Percentiles rank a stretch among this genome's conserved stretches.
These are phyloP conservation scores for Aradus depressus DNA, from an alignment of 2,888 invertebrate genomes.

Conservation along the genomic window DNA sequence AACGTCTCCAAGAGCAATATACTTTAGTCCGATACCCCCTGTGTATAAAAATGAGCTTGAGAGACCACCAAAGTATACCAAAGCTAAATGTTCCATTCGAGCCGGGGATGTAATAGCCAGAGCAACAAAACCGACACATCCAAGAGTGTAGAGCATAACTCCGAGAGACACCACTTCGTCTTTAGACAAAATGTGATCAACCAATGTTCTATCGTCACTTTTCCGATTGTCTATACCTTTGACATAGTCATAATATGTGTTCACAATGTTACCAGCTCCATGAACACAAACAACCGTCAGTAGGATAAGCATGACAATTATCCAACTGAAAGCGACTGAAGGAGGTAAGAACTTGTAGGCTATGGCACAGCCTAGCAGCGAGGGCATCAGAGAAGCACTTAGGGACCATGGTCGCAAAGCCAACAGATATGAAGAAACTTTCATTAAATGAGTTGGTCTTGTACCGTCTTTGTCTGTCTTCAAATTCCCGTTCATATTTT, in stretches of 20 bases:
- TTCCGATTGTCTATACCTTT: slow-evolving; percentile 88
- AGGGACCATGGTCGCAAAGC: slow-evolving; percentile 90
- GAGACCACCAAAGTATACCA: slow-evolving; percentile 89
- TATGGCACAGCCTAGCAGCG: slow-evolving; percentile 75
- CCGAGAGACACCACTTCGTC: slow-evolving; percentile 80
- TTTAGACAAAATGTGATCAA: slow-evolving; percentile 78
- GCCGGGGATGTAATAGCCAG: slow-evolving; percentile 73
- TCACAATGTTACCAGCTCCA: slow-evolving; percentile 92
- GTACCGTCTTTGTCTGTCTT: slow-evolving; percentile 7
- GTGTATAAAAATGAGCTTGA: slow-evolving; percentile 95
- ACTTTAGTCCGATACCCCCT: slow-evolving; percentile 89
- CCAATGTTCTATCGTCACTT: slow-evolving; percentile 86
- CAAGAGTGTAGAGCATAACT: slow-evolving; percentile 74
- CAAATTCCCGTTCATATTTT: slow-evolving; percentile 20
- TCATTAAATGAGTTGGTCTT: slow-evolving; percentile 47
- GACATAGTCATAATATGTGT: slow-evolving; percentile 90
- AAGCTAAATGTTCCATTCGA: slow-evolving; percentile 85
- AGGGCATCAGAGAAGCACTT: slow-evolving; percentile 83
- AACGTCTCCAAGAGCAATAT: slow-evolving; percentile 88
- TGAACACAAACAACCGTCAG: slow-evolving; percentile 85
- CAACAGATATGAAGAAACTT: slow-evolving; percentile 74
- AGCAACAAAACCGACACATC: slow-evolving; percentile 71
- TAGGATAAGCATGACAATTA: slow-evolving; percentile 67
- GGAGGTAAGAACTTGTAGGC: slow-evolving; percentile 64
- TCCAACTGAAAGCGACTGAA: slow-evolving; percentile 62